Base-by-base conservation (phyloP, 1,140 invertebrate species). In the Drosophila carrolli region DNA sequence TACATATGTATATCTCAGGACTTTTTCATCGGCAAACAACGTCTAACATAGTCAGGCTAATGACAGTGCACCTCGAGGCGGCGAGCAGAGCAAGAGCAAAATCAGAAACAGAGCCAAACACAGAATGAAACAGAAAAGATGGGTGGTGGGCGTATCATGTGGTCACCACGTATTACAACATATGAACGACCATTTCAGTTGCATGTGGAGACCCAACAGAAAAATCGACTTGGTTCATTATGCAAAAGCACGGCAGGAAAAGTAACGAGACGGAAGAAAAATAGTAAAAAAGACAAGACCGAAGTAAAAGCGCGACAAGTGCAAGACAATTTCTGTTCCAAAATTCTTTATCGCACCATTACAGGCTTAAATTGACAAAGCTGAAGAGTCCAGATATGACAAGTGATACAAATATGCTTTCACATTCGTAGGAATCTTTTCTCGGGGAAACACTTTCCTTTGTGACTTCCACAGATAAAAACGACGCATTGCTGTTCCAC, bases 181-280 rank as follows among this genome's bases (percentile, higher is more conserved):
- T 9, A 44, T 44, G 43, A 44, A 44, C 16, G 43, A 44, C 43
- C 16, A 19, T 44, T 44, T 44, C 43, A 44, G 14, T 44, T 19
- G 16, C 29, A 54, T 53, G 47, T 19, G 54, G 16, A 29, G 7
- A 32, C 8, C 0, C 16, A 19, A 16, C 41, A 35, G 10, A 32
- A 13, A 80, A 76, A 83, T 75, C 72, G 58, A 48, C 48, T 44
- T 68, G 50, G 40, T 50, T 84, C 62, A 83, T 83, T 83, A 83
- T 83, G 81, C 81, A 55, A 75, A 80, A 84, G 66, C 81, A 84
- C 81, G 81, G 60, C 53, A 70, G 70, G 57, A 47, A 71, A 41
- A 57, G 65, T 58, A 50, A 70, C 23, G 44, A 32, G 8, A 38
- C 27, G 7, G 29, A 32, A 7, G 29, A 32, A 32, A 7, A 8